A percentile compares a stretch with the other conserved stretches of the same genome.
phyloP scores from a whole-genome alignment of 2,888 invertebrate species.

The Plagodis pulveraria region DNA sequence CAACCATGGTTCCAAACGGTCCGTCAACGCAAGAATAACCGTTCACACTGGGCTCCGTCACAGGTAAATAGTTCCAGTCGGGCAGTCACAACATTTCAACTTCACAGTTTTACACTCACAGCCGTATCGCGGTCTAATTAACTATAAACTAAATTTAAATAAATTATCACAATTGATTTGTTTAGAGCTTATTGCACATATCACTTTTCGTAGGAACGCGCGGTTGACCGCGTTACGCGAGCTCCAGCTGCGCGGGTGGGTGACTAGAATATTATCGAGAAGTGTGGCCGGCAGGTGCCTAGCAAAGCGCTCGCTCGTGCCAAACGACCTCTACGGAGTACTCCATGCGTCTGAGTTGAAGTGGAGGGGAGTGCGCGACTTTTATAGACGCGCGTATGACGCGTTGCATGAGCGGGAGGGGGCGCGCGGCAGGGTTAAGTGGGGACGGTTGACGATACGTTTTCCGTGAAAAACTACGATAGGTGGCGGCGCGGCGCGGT shows the following conservation, averaged over 20 bases:
- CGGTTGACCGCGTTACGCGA: constrained; percentile 80
- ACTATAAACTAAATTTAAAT: constrained; percentile 82
- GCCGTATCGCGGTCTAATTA: constrained; percentile 77
- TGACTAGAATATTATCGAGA: constrained; percentile 83
- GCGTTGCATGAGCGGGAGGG: constrained; percentile 60
- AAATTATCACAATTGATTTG: constrained; percentile 82
- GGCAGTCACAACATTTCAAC: constrained; percentile 82
- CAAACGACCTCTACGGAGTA: constrained; percentile 86
- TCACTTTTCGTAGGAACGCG: constrained; percentile 84
- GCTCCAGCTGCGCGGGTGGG: constrained; percentile 79
- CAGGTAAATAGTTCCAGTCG: constrained; percentile 81
- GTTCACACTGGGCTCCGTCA: constrained; percentile 79
- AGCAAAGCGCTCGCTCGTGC: constrained; percentile 86
- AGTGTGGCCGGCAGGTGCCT: constrained; percentile 85
- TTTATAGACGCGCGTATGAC: constrained; percentile 78
- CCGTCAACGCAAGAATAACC: constrained; percentile 77
- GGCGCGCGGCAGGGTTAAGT: constrained; percentile 45
- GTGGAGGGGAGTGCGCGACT: constrained; percentile 75
- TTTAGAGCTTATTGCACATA: constrained; percentile 82
- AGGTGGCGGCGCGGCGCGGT: constrained; percentile 59
- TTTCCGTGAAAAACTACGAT: constrained; percentile 82
- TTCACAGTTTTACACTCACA: constrained; percentile 82
- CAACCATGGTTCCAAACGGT: constrained; percentile 89
- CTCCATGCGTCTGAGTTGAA: constrained; percentile 85
- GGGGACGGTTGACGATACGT: constrained; percentile 65